Evolutionary conservation across 2,797 vertebrate species (phyloP).

Genomic region (Columba guinea): DNA sequence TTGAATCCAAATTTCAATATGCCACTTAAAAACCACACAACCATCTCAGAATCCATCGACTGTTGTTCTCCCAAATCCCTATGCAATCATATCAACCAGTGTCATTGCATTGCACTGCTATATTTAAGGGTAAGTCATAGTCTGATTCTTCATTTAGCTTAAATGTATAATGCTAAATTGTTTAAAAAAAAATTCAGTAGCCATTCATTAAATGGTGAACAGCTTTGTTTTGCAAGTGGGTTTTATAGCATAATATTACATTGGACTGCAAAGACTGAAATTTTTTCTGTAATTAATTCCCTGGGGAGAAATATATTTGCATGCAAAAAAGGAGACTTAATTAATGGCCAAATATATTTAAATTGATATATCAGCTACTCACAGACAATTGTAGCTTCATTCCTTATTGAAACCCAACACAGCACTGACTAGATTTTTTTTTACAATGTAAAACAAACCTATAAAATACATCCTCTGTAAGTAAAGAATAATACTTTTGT

Average conservation of each 20-base stretch:
- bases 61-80: neutral
- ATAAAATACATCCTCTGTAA: neutral
- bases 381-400: conserved; percentile 13
- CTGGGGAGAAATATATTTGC: conserved; percentile 44
- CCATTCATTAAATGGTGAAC: neutral
- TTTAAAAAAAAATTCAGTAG: neutral
- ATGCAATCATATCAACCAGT: neutral
- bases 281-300: conserved; percentile 61
- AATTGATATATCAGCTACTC: conserved; percentile 58
- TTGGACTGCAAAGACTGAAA: conserved; percentile 51
- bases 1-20: neutral
- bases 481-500: neutral
- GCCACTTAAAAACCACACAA: neutral
- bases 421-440: neutral
- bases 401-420: neutral
- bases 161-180: neutral
- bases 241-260: neutral
- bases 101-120: neutral
- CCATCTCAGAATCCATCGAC: neutral
- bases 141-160: neutral
- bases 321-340: conserved; percentile 44
- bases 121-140: neutral
- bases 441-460: neutral
- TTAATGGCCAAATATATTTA: conserved; percentile 57
- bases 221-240: neutral